These are phyloP conservation scores for Bambusicola thoracicus DNA, from an alignment of 2,113 vertebrate species.

Conservation along the genomic window DNA sequence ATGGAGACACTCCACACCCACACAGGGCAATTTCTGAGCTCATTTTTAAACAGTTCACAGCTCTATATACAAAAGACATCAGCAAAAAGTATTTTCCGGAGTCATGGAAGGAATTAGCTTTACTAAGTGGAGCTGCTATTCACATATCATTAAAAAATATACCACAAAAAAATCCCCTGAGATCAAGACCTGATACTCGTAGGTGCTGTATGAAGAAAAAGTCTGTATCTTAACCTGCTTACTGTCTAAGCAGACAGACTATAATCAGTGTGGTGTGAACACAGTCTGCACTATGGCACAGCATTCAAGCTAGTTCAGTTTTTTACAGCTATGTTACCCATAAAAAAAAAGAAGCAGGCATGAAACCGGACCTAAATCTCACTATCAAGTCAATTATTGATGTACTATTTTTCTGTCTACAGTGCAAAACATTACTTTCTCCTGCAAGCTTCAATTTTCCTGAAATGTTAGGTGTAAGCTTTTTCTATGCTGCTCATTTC, in stretches of 20 bases:
- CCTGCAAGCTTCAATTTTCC: not conserved
- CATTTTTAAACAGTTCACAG: not conserved
- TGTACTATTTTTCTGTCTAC: not conserved
- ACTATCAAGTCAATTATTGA: not conserved
- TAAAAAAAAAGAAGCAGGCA: not conserved
- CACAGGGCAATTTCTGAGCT: not conserved
- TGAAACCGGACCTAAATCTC: not conserved
- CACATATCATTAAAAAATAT: not conserved
- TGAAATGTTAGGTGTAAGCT: not conserved
- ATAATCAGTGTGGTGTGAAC: not conserved
- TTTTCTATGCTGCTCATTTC: not conserved
- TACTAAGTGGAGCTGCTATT: not conserved
- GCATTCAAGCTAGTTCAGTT: not conserved
- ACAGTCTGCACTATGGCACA: not conserved
- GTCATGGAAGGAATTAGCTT: not conserved
- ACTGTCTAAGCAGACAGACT: not conserved
- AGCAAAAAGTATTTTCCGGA: not conserved
- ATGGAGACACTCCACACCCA: not conserved
- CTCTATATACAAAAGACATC: not conserved
- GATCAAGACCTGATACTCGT: not conserved
- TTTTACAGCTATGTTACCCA: not conserved
- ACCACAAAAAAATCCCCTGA: not conserved
- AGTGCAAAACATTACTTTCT: not conserved
- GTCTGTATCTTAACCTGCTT: not conserved
- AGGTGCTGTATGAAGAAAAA: not conserved